Base-by-base conservation (phyloP, 2,888 invertebrate species). In the Caenorhabditis sinica region DNA sequence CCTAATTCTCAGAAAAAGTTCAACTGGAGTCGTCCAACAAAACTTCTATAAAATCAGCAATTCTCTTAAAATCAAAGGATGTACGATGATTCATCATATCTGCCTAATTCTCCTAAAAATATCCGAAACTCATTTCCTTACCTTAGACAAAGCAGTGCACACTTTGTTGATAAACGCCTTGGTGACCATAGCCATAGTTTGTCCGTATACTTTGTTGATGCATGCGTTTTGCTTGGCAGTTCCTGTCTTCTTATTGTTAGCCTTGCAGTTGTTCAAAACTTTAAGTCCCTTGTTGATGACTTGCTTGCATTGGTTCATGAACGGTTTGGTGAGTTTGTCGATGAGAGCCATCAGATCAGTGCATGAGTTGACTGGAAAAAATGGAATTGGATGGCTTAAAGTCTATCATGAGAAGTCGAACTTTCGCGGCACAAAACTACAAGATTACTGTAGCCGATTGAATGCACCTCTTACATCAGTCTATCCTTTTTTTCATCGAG, bases 121-220 rank as follows among this genome's bases (percentile, higher is more conserved):
- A 1, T 5, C 20, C 9, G 20, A 20, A 13, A 15, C 20, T 49
- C 3, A 20, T 49, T 30, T n/a, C 23, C 69, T 1, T 9, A 73
- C 72, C 72, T 79, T 79, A 1, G 79, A 71, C 11, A 79, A 23
- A 30, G 79, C 79, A 30, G 71, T 81, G 65, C 81, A 81, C 23
- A 81, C 81, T 73, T 74, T 81, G 60, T 81, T 81, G 28, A 81
- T 49, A 61, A 73, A 81, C 11, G 65, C 30, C 36, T 81, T 81
- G 66, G 81, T 81, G 30, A 81, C 73, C 66, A 74, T 74, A 0
- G 68, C 73, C 25, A 81, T 68, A 60, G 73, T 66, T 40, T 81
- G 58, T 58, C 68, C 68, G 51, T 73, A 81, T 0, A 81, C 81
- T 17, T 80, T 63, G 20, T 80, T 80, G 33, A 80, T 58, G 56